Evolutionary conservation across 2,888 invertebrate species (phyloP).

Genomic region (Anorthoa munda): DNA sequence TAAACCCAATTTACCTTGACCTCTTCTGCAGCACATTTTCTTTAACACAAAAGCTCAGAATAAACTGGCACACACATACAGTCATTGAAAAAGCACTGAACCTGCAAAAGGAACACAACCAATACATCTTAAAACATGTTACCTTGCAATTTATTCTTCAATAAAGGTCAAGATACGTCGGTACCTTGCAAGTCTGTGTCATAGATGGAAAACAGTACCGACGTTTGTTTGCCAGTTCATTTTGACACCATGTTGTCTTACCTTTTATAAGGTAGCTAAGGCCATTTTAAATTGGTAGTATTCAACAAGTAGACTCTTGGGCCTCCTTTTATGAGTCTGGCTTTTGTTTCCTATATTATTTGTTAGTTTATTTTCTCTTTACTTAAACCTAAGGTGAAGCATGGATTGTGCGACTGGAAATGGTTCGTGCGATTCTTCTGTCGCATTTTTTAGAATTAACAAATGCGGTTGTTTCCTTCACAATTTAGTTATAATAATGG

Average conservation of each 20-base stretch:
- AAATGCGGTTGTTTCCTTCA: not conserved
- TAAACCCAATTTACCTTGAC: slow-evolving; percentile 35
- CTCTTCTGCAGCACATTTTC: slow-evolving; percentile 19
- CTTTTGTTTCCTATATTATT: slow-evolving; percentile 72
- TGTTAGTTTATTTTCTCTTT: slow-evolving; percentile 64
- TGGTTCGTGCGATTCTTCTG: slow-evolving; percentile 1
- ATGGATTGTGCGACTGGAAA: slow-evolving; percentile 1
- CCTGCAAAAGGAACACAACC: slow-evolving; percentile 24
- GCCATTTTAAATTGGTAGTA: slow-evolving; percentile 56
- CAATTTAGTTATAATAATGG: not conserved
- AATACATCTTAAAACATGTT: slow-evolving; percentile 53
- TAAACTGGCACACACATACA: slow-evolving; percentile 41
- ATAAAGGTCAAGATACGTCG: slow-evolving; percentile 45
- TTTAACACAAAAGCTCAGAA: slow-evolving; percentile 51
- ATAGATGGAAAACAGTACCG: slow-evolving; percentile 66
- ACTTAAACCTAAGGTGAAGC: slow-evolving; percentile 26
- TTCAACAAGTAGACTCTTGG: slow-evolving; percentile 60
- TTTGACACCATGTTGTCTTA: slow-evolving; percentile 48
- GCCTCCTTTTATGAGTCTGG: slow-evolving; percentile 50
- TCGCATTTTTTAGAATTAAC: too few species aligned
- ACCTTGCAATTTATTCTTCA: slow-evolving; percentile 33
- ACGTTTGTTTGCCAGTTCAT: slow-evolving; percentile 46
- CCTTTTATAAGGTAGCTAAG: slow-evolving; percentile 44
- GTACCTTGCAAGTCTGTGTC: slow-evolving; percentile 50
- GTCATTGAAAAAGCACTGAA: slow-evolving; percentile 41